phyloP scores from a whole-genome alignment of 1,140 invertebrate genomes.

The Diprion similis region DNA sequence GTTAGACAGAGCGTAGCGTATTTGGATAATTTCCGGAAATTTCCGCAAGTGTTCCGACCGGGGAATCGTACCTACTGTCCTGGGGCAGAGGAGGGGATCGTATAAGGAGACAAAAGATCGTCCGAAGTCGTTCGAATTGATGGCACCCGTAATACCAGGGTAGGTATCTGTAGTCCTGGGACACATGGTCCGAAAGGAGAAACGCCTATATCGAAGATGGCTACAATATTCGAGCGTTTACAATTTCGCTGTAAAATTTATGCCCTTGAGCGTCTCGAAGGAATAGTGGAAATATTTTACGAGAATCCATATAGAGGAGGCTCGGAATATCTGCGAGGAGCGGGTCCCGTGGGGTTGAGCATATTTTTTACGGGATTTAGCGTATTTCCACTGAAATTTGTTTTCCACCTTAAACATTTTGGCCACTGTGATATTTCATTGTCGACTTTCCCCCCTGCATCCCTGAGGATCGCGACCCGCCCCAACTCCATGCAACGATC shows the following conservation, averaged over 20 bases:
- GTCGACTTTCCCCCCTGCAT: neutral
- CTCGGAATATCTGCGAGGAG: neutral
- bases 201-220: neutral
- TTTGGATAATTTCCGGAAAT: too few species aligned
- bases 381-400: slow-evolving; percentile 7
- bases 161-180: too few species aligned
- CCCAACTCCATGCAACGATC: neutral
- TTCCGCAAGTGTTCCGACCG: too few species aligned
- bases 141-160: too few species aligned
- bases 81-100: too few species aligned
- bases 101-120: too few species aligned
- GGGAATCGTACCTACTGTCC: too few species aligned
- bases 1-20: too few species aligned
- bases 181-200: neutral
- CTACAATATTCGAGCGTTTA: neutral
- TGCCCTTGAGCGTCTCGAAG: neutral
- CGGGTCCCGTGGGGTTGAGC: neutral
- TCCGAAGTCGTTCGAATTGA: too few species aligned
- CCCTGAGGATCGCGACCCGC: neutral
- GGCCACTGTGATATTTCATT: slow-evolving; percentile 7
- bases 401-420: slow-evolving; percentile 5
- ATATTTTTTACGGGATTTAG: slow-evolving; percentile 8
- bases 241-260: neutral
- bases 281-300: slow-evolving; percentile 4
- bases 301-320: neutral